Evolutionary conservation across 2,797 vertebrate species (phyloP).

Genomic region (Rhabdophis nuchalis): DNA sequence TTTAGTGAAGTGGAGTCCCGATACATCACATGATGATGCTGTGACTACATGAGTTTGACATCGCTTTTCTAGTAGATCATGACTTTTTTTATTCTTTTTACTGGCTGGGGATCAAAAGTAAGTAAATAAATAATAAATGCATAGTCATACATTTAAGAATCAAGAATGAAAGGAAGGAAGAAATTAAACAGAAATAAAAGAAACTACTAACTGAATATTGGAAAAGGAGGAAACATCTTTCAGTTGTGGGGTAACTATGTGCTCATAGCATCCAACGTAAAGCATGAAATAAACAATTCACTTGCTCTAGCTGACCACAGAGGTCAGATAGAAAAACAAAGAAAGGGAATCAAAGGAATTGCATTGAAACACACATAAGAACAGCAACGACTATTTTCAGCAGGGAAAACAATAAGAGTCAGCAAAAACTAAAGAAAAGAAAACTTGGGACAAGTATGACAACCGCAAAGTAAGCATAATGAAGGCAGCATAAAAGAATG

Average conservation of each 20-base stretch:
- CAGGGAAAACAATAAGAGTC: background rate
- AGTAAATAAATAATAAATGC: background rate
- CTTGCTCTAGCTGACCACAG: background rate
- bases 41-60: no score
- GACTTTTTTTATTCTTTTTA: background rate
- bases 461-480: background rate
- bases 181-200: background rate
- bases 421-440: fast-evolving
- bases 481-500: background rate
- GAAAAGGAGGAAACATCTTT: background rate
- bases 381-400: background rate
- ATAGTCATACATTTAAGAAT: background rate
- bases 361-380: background rate
- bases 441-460: fast-evolving
- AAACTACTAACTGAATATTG: background rate
- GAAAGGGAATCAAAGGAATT: constrained; percentile 4
- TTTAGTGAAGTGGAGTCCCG: no score
- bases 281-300: constrained; percentile 5
- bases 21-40: no score
- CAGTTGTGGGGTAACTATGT: background rate
- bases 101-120: background rate
- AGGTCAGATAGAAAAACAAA: background rate
- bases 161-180: background rate
- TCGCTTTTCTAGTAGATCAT: background rate
- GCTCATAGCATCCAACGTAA: background rate